These are phyloP conservation scores for Collichthys lucidus DNA, from an alignment of 2,113 vertebrate species.

Conservation along the genomic window DNA sequence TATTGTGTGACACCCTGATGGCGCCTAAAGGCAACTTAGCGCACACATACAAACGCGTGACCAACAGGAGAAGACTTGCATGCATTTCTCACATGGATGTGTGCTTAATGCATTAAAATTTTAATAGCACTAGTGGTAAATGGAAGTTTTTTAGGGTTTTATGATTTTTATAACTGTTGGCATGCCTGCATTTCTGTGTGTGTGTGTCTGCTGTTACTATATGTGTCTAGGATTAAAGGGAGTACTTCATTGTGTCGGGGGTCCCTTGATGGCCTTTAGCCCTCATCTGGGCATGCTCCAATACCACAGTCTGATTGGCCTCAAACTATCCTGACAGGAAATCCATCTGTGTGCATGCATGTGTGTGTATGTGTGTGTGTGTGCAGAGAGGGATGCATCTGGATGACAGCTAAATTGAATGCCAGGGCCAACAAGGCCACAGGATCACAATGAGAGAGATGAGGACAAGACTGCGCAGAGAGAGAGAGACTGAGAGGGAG, in stretches of 20 bases:
- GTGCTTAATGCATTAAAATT: constrained; percentile 14
- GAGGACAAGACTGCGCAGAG: constrained; percentile 62
- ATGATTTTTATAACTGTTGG: constrained; percentile 14
- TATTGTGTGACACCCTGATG: constrained; percentile 72
- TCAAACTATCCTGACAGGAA: constrained; percentile 82
- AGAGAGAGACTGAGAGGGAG: constrained; percentile 41
- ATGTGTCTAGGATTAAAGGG: constrained; percentile 44
- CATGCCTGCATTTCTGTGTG: neutral
- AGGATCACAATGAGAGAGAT: constrained; percentile 78
- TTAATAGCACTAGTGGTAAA: constrained; percentile 6
- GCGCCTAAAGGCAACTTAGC: constrained; percentile 59
- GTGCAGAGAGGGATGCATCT: constrained; percentile 62
- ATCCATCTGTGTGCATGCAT: constrained; percentile 66
- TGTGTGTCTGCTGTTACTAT: constrained; percentile 21
- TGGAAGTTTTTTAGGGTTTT: neutral
- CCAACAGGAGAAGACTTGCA: neutral
- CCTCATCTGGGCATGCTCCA: constrained; percentile 76
- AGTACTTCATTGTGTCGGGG: constrained; percentile 58
- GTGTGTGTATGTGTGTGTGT: constrained; percentile 28
- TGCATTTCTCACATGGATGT: constrained; percentile 14
- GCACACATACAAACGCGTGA: neutral
- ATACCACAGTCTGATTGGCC: constrained; percentile 79
- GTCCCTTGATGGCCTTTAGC: constrained; percentile 76
- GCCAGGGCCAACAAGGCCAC: constrained; percentile 78
- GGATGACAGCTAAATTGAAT: constrained; percentile 83